Evolutionary conservation across 2,888 invertebrate genomes (phyloP).

Genomic region (Trachelus iudaicus): DNA sequence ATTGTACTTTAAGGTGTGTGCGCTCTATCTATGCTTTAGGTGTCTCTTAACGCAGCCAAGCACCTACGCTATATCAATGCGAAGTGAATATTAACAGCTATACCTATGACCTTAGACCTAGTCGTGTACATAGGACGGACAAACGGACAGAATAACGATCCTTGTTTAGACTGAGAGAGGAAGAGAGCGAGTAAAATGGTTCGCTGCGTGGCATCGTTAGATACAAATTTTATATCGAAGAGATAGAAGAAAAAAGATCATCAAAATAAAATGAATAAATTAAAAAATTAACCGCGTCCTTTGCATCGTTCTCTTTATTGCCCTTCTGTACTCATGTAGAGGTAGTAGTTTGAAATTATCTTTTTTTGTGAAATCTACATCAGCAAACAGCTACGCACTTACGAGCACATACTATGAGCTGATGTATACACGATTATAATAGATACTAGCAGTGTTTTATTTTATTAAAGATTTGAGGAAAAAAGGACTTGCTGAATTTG

Average conservation of each 20-base stretch:
- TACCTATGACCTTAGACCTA: constrained; percentile 62
- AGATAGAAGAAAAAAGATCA: constrained; percentile 57
- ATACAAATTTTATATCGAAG: constrained; percentile 65
- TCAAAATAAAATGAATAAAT: constrained; percentile 59
- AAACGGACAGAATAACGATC: constrained; percentile 46
- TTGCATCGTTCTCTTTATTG: neutral
- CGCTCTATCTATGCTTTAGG: neutral
- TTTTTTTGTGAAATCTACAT: neutral
- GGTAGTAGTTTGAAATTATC: neutral
- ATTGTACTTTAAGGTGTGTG: neutral
- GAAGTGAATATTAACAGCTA: neutral
- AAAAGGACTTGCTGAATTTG: no score
- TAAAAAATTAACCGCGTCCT: constrained; percentile 49
- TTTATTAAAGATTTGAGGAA: no score
- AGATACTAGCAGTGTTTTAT: neutral
- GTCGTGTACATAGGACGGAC: constrained; percentile 59
- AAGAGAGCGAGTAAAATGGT: constrained; percentile 46
- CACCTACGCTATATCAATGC: neutral
- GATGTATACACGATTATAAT: neutral
- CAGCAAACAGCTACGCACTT: no score
- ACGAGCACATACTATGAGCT: neutral
- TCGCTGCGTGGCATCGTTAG: constrained; percentile 63
- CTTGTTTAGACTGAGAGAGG: constrained; percentile 28
- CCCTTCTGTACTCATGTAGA: neutral
- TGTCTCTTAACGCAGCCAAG: neutral